Base-by-base conservation (phyloP, 2,888 invertebrate genomes). In the Epicampocera succincta region DNA sequence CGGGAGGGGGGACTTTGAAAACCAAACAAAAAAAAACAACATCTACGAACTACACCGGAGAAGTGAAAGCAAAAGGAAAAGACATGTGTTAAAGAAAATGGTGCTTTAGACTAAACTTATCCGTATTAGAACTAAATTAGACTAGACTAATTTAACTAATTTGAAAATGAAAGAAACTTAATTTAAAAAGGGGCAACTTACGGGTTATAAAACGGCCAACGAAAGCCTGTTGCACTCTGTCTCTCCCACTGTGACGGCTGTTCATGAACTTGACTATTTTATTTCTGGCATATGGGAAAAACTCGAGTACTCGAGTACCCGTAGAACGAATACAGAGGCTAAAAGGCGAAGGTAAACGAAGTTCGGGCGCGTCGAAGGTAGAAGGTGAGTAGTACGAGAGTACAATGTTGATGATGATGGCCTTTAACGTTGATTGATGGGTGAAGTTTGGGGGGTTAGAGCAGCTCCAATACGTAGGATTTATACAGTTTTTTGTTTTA, bases 131-230 rank as follows among this genome's bases (percentile, higher is more conserved):
- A 74, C 48, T 77, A 80, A 63, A 46, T 75, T 74, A 80, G 78
- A 82, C 74, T 78, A 75, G n/a, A 60, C 6, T 33, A 63, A 40
- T 75, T 74, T 77, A 82, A 78, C 74, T 78, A 75, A 60, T 54
- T 66, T 50, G 44, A 15, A n/a, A 52, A 44, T 33, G 13, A 33
- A 61, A 63, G 13, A 29, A 68, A 69, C 25, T 44, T 66, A 72
- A 63, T 85, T 84, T 85, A 81, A 74, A 33, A 33, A 84, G 71
- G 33, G 68, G 84, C 87, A 87, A 88, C 88, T 88, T 88, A 88
- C 89, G 89, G 89, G 86, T 87, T 86, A 87, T 85, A 86, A 76
- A 86, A 85, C 78, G 71, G 78, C 82, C 69, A 71, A 71, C 42
- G 68, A 65, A 80, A 66, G 29, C 56, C 65, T 60, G 44, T 71